Conservation (phyloP, 2,888 invertebrate species). For the Acronicta aceris region DNA sequence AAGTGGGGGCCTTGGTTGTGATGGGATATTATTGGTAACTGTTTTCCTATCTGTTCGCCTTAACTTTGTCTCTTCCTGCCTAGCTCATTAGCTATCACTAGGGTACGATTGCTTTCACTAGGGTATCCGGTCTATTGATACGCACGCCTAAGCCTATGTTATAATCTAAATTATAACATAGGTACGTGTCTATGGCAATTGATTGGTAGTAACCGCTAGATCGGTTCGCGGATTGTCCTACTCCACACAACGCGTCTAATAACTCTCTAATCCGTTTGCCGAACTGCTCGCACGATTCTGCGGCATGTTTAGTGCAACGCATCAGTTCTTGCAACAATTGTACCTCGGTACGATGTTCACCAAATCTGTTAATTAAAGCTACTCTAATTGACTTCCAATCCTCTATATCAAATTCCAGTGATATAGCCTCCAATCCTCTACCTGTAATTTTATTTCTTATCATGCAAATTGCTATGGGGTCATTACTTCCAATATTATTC, state of each 20-base stretch:
- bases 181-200: background rate
- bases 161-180: background rate
- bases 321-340: background rate
- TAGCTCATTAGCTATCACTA: background rate
- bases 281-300: background rate
- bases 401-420: background rate
- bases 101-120: background rate
- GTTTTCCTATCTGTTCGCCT: background rate
- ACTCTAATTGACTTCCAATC: background rate
- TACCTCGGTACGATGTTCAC: background rate
- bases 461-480: background rate
- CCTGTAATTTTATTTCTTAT: background rate
- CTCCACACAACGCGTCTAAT: background rate
- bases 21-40: background rate
- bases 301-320: background rate
- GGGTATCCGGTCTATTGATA: background rate
- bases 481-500: too few relatives aligned
- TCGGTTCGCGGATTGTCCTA: background rate
- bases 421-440: background rate
- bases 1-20: background rate
- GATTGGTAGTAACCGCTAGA: background rate
- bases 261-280: background rate
- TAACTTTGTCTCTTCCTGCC: background rate
- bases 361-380: background rate
- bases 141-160: background rate